A percentile compares a stretch with the other conserved stretches of the same genome.
Conservation (phyloP, 1,140 invertebrate genomes). For the Chelonus insularis region DNA sequence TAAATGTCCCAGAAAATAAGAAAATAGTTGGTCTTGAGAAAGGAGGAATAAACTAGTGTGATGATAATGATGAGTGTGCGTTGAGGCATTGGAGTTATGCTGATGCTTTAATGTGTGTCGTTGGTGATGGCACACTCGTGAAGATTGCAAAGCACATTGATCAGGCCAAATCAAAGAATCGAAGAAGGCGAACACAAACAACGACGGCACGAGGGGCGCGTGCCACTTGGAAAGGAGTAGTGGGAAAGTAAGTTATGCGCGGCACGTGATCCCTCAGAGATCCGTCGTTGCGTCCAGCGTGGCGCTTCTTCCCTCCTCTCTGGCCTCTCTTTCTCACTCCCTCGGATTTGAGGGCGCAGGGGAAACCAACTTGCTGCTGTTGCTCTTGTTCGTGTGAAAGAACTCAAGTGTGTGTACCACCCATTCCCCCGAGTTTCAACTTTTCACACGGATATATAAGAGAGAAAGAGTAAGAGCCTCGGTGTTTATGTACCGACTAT, state of each 20-base stretch:
- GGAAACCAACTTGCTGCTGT: constrained; percentile 6
- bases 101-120: background rate
- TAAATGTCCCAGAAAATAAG: constrained; percentile 1
- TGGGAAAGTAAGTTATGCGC: constrained; percentile 51
- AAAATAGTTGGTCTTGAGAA: background rate
- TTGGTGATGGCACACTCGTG: constrained; percentile 18
- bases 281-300: constrained; percentile 35
- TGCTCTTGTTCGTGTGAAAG: constrained; percentile 11
- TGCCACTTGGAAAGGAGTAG: constrained; percentile 27
- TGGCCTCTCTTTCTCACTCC: constrained; percentile 3
- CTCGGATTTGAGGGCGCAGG: background rate
- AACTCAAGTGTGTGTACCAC: constrained; percentile 7
- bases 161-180: constrained; percentile 26
- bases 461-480: background rate
- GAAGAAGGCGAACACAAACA: constrained; percentile 19
- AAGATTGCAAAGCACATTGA: constrained; percentile 20
- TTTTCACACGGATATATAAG: background rate
- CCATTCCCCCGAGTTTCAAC: constrained; percentile 1
- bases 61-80: constrained; percentile 9
- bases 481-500: constrained; percentile 3
- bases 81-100: background rate
- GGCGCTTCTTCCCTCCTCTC: constrained; percentile 11
- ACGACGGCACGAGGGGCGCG: constrained; percentile 27
- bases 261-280: constrained; percentile 52
- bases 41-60: no score